A percentile compares a stretch with the other conserved stretches of the same genome.
Conservation (phyloP, 2,888 invertebrate species). For the Octonoba sinensis region DNA sequence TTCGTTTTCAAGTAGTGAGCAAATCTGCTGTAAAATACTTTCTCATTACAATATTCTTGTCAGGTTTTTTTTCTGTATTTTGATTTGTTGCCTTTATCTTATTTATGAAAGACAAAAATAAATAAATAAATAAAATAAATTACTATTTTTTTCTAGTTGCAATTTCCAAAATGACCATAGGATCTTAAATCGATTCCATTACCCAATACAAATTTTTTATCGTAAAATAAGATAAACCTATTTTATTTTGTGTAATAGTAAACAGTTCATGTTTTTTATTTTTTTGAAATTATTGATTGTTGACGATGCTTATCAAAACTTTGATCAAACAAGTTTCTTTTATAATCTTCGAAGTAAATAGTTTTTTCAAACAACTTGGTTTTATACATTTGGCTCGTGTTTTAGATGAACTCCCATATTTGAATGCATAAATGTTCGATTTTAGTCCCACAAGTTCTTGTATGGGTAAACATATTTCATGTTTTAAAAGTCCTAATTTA, state of each 20-base stretch:
- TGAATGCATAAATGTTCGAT: neutral
- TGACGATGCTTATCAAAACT: neutral
- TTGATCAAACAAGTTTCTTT: neutral
- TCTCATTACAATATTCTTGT: too few relatives aligned
- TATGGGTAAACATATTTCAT: neutral
- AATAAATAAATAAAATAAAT: too few relatives aligned
- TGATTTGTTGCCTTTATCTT: too few relatives aligned
- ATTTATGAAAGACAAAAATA: too few relatives aligned
- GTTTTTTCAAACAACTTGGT: slow-evolving; percentile 2
- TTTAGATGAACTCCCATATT: neutral
- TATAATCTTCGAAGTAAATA: neutral
- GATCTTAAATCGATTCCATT: neutral
- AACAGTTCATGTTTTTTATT: neutral
- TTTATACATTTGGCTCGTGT: slow-evolving; percentile 3
- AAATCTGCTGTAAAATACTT: too few relatives aligned
- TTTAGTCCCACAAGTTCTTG: neutral
- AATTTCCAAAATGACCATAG: neutral
- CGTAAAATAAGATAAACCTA: slow-evolving; percentile 7
- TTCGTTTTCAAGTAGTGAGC: too few relatives aligned
- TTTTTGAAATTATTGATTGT: slow-evolving; percentile 10
- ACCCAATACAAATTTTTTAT: neutral
- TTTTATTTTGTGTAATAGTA: slow-evolving; percentile 13
- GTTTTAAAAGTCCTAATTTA: neutral
- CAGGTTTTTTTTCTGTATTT: too few relatives aligned
- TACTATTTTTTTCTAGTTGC: too few relatives aligned